A percentile compares a stretch with the other conserved stretches of the same genome.
Conservation (phyloP, 2,888 invertebrate species). For the Callimorpha dominula region DNA sequence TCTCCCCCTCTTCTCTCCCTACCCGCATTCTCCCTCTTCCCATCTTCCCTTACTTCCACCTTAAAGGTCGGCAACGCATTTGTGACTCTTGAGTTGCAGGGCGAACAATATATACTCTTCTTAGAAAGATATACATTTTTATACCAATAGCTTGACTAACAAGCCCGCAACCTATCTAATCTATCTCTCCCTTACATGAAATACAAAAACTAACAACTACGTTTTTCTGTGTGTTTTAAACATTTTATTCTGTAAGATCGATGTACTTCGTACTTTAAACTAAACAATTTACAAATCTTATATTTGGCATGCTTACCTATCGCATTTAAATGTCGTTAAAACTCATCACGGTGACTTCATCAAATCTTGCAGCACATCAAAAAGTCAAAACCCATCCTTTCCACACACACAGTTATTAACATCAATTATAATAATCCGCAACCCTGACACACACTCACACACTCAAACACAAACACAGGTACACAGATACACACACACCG, state of each 20-base stretch:
- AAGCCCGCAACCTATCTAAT: too few relatives aligned
- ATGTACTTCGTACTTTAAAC: not conserved
- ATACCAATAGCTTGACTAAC: too few relatives aligned
- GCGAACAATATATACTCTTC: too few relatives aligned
- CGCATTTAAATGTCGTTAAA: not conserved
- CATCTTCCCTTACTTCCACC: too few relatives aligned
- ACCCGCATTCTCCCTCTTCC: too few relatives aligned
- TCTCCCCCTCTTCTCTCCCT: too few relatives aligned
- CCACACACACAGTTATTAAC: slow-evolving; percentile 33
- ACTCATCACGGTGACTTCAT: not conserved
- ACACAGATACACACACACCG: slow-evolving; percentile 50
- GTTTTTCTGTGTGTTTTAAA: not conserved
- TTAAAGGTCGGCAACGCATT: too few relatives aligned
- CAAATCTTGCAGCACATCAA: slow-evolving; percentile 5
- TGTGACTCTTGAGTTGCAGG: too few relatives aligned
- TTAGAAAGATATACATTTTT: too few relatives aligned
- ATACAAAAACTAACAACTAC: too few relatives aligned
- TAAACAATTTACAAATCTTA: not conserved
- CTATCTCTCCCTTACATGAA: too few relatives aligned
- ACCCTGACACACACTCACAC: slow-evolving; percentile 60
- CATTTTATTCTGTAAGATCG: not conserved
- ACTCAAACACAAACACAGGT: slow-evolving; percentile 22
- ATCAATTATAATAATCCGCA: slow-evolving; percentile 51
- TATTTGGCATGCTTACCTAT: not conserved
- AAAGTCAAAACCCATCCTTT: slow-evolving; percentile 23